These are phyloP conservation scores for Zosterops borbonicus DNA, from an alignment of 2,113 vertebrate genomes.

Conservation along the genomic window DNA sequence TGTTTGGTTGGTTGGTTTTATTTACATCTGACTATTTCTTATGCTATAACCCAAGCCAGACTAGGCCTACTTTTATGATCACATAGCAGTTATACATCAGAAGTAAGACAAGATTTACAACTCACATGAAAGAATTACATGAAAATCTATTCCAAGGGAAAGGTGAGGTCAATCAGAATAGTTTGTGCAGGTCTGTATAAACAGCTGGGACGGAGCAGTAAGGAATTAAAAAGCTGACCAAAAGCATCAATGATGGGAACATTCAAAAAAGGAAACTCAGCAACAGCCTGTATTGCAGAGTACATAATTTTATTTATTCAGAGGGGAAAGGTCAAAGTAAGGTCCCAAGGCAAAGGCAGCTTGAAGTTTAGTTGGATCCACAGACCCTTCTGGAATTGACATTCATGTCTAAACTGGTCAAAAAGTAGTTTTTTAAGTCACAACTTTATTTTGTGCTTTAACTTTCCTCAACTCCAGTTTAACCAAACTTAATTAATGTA, in stretches of 20 bases:
- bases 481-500: background rate
- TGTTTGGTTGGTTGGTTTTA: background rate
- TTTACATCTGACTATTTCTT: background rate
- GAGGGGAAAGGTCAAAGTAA: background rate
- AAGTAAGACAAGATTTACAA: background rate
- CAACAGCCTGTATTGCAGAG: background rate
- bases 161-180: background rate
- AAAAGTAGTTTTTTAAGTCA: background rate
- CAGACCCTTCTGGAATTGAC: background rate
- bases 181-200: background rate
- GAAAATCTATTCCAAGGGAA: background rate
- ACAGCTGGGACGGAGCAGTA: background rate
- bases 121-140: background rate
- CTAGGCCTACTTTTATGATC: background rate
- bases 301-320: background rate
- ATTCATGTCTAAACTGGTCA: background rate
- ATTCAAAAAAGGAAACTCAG: background rate
- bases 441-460: background rate
- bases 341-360: background rate
- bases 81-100: background rate
- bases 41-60: background rate
- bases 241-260: background rate
- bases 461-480: background rate
- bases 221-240: background rate
- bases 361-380: background rate